A percentile compares a stretch with the other conserved stretches of the same genome.
These are phyloP conservation scores for Acrocephalus scirpaceus DNA, from an alignment of 2,797 vertebrate genomes.

Conservation along the genomic window DNA sequence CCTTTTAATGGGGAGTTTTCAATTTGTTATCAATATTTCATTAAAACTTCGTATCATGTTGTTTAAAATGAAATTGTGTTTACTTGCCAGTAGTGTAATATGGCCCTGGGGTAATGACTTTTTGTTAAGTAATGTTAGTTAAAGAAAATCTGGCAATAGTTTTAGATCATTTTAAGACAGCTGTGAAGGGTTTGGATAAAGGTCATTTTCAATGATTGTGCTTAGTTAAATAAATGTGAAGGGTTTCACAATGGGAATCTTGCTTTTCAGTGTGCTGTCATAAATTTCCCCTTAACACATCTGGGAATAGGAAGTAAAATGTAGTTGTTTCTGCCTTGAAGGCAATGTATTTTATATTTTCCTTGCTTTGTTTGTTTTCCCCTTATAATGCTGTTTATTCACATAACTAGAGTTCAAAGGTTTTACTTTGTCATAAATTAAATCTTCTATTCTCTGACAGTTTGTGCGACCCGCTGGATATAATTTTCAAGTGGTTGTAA, in stretches of 20 bases:
- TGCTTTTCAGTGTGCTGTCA: conserved; percentile 75
- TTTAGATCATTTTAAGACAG: conserved; percentile 79
- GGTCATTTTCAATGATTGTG: conserved; percentile 79
- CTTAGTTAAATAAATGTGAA: conserved; percentile 79
- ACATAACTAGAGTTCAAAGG: conserved; percentile 67
- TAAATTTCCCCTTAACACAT: conserved; percentile 76
- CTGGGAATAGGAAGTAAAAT: conserved; percentile 75
- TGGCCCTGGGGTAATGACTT: conserved; percentile 73
- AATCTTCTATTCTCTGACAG: conserved; percentile 68
- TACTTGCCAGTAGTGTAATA: conserved; percentile 72
- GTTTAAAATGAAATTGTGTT: conserved; percentile 71
- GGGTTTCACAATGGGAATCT: conserved; percentile 75
- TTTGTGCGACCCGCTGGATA: conserved; percentile 55
- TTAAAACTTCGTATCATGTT: conserved; percentile 62
- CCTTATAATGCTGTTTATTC: conserved; percentile 76
- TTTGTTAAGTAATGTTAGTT: conserved; percentile 78
- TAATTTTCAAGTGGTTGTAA: conserved; percentile 71
- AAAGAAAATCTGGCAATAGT: conserved; percentile 77
- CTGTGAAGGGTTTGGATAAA: conserved; percentile 78
- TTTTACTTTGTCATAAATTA: conserved; percentile 76
- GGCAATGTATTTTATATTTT: conserved; percentile 78
- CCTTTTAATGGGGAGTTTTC: conserved; percentile 62
- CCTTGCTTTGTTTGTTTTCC: conserved; percentile 75
- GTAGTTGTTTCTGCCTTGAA: conserved; percentile 75
- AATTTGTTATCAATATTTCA: conserved; percentile 73